phyloP scores from a whole-genome alignment of 2,113 vertebrate genomes.

The Pycnonotus jocosus region DNA sequence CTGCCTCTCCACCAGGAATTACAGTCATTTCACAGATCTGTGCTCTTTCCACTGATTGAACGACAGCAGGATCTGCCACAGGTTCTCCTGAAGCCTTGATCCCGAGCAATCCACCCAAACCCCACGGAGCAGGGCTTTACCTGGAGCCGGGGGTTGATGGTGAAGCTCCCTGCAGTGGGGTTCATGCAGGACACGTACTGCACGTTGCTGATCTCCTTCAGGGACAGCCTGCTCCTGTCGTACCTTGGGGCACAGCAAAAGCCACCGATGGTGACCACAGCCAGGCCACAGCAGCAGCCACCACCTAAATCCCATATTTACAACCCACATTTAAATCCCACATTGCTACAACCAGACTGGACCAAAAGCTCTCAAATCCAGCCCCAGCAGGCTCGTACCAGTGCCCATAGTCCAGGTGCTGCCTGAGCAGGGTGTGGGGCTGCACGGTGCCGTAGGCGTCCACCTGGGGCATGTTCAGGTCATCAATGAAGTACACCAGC shows the following conservation, averaged over 20 bases:
- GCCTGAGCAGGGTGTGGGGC: constrained; percentile 90
- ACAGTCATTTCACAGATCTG: neutral
- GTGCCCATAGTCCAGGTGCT: constrained; percentile 95
- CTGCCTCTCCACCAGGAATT: neutral
- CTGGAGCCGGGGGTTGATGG: constrained; percentile 95
- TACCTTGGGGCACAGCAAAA: constrained; percentile 77
- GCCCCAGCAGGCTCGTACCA: constrained; percentile 72
- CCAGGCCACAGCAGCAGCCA: neutral
- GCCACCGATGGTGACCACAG: neutral
- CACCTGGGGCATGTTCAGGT: constrained; percentile 94
- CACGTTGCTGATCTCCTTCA: constrained; percentile 89
- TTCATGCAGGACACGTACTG: constrained; percentile 99
- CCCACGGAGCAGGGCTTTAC: constrained; percentile 45
- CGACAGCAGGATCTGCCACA: neutral
- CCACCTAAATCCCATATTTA: neutral
- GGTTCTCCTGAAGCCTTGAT: neutral
- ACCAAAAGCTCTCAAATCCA: neutral
- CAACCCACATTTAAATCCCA: too few species aligned
- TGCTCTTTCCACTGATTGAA: neutral
- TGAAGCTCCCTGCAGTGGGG: constrained; percentile 91
- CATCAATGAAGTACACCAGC: constrained; percentile 91
- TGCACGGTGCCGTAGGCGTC: constrained; percentile 90
- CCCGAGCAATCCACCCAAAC: neutral
- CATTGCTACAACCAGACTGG: neutral
- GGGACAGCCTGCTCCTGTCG: constrained; percentile 85